Evolutionary conservation across 1,140 invertebrate species (phyloP).

Genomic region (Oryctes rhinoceros): DNA sequence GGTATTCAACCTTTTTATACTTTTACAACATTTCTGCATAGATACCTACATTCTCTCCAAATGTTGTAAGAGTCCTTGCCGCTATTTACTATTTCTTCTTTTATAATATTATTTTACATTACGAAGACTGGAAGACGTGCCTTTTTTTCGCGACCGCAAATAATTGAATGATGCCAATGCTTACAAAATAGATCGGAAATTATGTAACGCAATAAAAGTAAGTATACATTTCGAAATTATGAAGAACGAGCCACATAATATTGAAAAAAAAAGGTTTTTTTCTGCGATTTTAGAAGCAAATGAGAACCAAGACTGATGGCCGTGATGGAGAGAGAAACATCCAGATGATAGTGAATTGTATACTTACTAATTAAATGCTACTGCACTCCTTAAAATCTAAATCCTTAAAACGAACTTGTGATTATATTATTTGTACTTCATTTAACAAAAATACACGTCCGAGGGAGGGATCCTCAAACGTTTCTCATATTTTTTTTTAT

Average conservation of each 20-base stretch:
- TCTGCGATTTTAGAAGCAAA: no score
- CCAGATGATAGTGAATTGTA: constrained; percentile 35
- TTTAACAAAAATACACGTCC: constrained; percentile 60
- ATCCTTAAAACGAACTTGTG: constrained; percentile 51
- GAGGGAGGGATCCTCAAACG: constrained; percentile 48
- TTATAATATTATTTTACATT: background rate
- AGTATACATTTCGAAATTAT: constrained; percentile 45
- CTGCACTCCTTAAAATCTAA: constrained; percentile 46
- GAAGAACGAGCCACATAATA: background rate
- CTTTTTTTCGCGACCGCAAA: constrained; percentile 39
- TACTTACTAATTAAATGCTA: constrained; percentile 45
- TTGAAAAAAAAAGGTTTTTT: no score
- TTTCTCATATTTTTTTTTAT: constrained; percentile 48
- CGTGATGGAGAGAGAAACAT: no score
- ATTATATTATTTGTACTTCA: constrained; percentile 60
- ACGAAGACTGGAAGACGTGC: constrained; percentile 45
- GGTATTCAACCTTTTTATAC: constrained; percentile 39
- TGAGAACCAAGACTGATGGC: no score
- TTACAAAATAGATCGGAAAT: constrained; percentile 33
- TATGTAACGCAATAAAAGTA: background rate
- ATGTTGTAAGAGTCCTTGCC: background rate
- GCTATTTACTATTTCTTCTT: background rate
- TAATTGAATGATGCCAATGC: constrained; percentile 46
- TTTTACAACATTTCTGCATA: background rate
- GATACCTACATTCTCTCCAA: no score